Evolutionary conservation across 2,888 invertebrate species (phyloP).

Genomic region (Coremacera marginata): DNA sequence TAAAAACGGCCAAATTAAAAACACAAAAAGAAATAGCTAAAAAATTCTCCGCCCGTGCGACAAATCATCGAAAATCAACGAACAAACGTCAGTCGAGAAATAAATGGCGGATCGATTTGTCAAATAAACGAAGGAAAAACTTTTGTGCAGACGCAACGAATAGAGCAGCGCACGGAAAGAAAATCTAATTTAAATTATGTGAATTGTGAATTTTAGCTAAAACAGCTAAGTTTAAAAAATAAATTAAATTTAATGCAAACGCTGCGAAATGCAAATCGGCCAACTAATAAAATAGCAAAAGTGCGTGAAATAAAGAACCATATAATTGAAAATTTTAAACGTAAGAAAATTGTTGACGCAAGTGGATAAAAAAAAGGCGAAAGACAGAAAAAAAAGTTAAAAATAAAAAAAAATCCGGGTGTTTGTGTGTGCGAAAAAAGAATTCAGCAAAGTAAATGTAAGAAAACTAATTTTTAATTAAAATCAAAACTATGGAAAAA

Average conservation of each 20-base stretch:
- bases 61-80: background rate
- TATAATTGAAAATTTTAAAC: background rate
- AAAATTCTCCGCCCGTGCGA: constrained; percentile 17
- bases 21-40: background rate
- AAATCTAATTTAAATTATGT: background rate
- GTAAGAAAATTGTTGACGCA: constrained; percentile 6
- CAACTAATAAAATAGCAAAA: background rate
- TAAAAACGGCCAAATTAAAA: background rate
- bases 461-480: background rate
- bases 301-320: background rate
- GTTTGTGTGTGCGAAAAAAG: background rate
- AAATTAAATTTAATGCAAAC: background rate
- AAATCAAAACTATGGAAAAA: background rate
- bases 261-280: background rate
- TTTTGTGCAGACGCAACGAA: background rate
- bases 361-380: background rate
- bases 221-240: constrained; percentile 1
- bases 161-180: background rate
- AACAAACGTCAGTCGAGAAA: constrained; percentile 31
- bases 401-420: background rate
- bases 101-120: constrained; percentile 39
- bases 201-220: background rate
- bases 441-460: background rate
- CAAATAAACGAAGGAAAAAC: constrained; percentile 20
- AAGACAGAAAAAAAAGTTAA: background rate